These are phyloP conservation scores for Phainopepla nitens DNA, from an alignment of 2,113 vertebrate species.

Conservation along the genomic window DNA sequence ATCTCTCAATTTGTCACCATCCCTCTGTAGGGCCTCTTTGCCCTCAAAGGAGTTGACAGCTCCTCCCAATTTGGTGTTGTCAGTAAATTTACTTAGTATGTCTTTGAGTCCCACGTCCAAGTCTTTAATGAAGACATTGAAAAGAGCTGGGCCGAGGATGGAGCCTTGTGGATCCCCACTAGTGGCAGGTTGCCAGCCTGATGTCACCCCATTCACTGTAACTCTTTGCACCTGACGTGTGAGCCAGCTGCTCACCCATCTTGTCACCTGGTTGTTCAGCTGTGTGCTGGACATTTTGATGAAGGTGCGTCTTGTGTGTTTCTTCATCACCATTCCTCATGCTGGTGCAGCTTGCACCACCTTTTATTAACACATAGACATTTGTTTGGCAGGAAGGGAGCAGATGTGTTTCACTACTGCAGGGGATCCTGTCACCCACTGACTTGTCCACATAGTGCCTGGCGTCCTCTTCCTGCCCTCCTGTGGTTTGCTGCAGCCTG, in stretches of 20 bases:
- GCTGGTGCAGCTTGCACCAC: neutral
- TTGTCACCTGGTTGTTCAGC: neutral
- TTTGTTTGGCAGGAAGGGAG: neutral
- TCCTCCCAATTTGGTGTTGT: neutral
- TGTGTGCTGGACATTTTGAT: neutral
- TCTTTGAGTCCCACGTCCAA: neutral
- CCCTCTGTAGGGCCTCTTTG: neutral
- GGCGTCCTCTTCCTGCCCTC: neutral
- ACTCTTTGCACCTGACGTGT: neutral
- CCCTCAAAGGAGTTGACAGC: neutral
- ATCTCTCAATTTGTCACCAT: neutral
- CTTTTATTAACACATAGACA: fast-evolving
- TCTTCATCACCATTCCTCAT: neutral
- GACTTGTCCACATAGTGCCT: fast-evolving
- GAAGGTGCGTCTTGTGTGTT: neutral
- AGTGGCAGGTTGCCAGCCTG: neutral
- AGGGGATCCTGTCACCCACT: neutral
- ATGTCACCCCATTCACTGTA: neutral
- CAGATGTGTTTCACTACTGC: neutral
- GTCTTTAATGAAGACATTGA: neutral
- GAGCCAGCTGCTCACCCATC: neutral
- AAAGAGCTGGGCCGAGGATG: neutral
- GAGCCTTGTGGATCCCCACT: neutral
- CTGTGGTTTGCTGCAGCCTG: fast-evolving
- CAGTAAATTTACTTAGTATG: neutral